phyloP scores from a whole-genome alignment of 2,113 vertebrate genomes.

The Hydropotes inermis region DNA sequence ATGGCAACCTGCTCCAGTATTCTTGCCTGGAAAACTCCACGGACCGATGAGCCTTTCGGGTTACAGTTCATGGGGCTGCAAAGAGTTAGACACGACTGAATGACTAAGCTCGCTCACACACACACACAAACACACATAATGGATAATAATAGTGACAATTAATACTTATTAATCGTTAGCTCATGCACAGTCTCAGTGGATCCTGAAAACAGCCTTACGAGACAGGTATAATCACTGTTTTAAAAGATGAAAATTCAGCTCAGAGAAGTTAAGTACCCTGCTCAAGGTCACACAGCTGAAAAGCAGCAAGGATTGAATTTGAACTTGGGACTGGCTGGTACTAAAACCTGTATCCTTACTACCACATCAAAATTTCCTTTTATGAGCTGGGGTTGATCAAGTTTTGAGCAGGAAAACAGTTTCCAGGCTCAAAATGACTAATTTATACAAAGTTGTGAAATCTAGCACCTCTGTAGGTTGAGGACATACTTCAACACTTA shows the following conservation, averaged over 20 bases:
- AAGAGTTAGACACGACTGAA: background rate
- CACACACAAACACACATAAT: background rate
- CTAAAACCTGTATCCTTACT: background rate
- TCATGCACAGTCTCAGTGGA: background rate
- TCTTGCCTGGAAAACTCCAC: background rate
- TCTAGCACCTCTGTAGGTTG: rapidly evolving
- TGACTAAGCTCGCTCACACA: background rate
- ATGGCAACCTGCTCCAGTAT: background rate
- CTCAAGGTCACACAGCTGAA: background rate
- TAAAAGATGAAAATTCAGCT: background rate
- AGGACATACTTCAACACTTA: constrained; percentile 69
- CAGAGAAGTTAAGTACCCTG: background rate
- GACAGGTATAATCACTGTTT: background rate
- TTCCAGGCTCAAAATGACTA: background rate
- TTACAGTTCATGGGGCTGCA: background rate
- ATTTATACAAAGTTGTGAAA: background rate
- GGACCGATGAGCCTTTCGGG: no score
- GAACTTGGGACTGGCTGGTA: background rate
- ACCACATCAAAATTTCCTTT: background rate
- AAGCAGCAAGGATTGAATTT: background rate
- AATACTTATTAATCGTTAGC: background rate
- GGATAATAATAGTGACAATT: background rate
- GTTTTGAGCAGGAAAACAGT: background rate
- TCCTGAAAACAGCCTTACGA: background rate
- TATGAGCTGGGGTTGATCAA: background rate